Base-by-base conservation (phyloP, 2,888 invertebrate genomes). In the Entomobrya proxima region DNA sequence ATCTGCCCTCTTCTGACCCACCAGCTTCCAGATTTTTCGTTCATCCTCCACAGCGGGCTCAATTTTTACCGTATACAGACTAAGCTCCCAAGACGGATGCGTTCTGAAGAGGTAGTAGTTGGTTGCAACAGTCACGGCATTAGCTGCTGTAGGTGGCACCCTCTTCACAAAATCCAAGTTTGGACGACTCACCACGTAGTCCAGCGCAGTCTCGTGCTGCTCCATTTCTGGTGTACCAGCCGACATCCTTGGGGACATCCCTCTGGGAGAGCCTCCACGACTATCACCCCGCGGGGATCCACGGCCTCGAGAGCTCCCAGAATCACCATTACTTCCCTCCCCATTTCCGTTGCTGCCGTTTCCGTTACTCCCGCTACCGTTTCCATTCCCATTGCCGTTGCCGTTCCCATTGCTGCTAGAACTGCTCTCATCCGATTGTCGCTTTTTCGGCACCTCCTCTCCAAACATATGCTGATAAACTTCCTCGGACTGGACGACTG, bases 41-140 rank as follows among this genome's bases (percentile, higher is more conserved):
- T 55, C 47, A 2, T 83, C 75, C 7, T 83, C 80, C 15, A 77
- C 40, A n/a, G 47, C 55, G 2, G 88, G 88, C 9, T 83, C 52
- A n/a, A 76, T 37, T 27, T 18, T 52, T 0, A 87, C 77, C 6
- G 67, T 15, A 30, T 88, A 84, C 24, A 86, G 74, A 5, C 9
- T 21, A 50, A 84, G 32, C 1, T 35, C 0, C 27, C 47, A 81
- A 4, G 11, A 15, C 0, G 47, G 24, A 18, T 75, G 50, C 0
- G 32, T 61, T 30, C 21, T 30, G 13, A 88, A 40, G 11, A 11
- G 1, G 24, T 81, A 88, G 27, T 88, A 86, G 24, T 86, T 86
- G 2, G 86, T 24, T 0, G 77, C 21, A 15, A n/a, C 32, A 4
- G 3, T 21, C 5, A 13, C 7, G 9, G 18, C n/a, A n/a, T n/a